Evolutionary conservation across 2,888 invertebrate species (phyloP), one percentile per base, ranked within the genome.

Genomic region (Meteorus cinctellus): DNA sequence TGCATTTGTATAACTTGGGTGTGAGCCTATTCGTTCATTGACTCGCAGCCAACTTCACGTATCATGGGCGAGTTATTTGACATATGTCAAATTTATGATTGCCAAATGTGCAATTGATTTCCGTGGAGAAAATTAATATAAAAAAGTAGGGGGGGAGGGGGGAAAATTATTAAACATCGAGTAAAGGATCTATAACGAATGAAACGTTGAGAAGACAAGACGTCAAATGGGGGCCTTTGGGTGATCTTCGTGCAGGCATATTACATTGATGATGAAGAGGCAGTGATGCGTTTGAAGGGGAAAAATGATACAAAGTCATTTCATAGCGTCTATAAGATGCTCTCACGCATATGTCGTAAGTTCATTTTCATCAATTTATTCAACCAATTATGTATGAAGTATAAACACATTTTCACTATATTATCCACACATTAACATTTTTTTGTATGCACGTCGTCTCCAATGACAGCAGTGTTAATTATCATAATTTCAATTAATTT

Each of bases 291-390:
- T 84, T 84, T 88, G 77, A 89, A 88, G 72, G 88, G 88, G 79
- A 89, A 88, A 82, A 89, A 85, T 80, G 89, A 89, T 77, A 85
- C 83, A 55, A 88, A 89, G 79, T 88, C 88, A n/a, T 89, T 89
- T 80, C 87, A 87, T 76, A 86, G 86, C 79, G 89, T 89, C 84
- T 89, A 88, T 78, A 89, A 87, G 82, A 86, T 88, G 83, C 86
- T 89, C 78, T 89, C 89, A 76, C 89, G 89, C 83, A 87, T 89
- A 88, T 89, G 89, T 81, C 88, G 89, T 89, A 82, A 89, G 89
- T 89, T 83, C 67, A 27, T 71, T 1, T 14, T n/a, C n/a, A 19
- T 41, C 16, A 60, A 10, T 60, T 16, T 45, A 0, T 45, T 24
- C 24, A 24, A 27, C 29, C 12, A 19, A 19, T 5, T 10, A 6